Evolutionary conservation across 1,140 invertebrate species (phyloP).

Genomic region (Pollicipes pollicipes): DNA sequence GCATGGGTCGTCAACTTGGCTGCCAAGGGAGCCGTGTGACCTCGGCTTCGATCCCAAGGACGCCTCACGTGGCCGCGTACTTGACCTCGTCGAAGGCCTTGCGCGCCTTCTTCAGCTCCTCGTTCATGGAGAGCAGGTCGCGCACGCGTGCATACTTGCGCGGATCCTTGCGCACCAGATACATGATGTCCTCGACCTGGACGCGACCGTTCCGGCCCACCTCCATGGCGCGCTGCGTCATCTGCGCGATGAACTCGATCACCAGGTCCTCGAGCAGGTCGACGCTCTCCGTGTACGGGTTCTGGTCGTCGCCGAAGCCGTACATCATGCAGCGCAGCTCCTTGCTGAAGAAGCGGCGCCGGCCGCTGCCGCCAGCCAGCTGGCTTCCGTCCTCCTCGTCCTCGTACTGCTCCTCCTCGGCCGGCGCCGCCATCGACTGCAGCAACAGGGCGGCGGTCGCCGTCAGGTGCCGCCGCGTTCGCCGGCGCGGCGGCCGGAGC

Average conservation of each 20-base stretch:
- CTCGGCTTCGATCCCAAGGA: no score
- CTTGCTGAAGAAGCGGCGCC: slow-evolving; percentile 72
- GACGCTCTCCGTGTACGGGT: slow-evolving; percentile 96
- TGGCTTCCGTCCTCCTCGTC: background rate
- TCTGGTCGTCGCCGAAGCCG: slow-evolving; percentile 98
- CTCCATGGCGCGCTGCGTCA: slow-evolving; percentile 83
- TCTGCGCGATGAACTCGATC: slow-evolving; percentile 94
- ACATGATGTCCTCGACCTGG: slow-evolving; percentile 95
- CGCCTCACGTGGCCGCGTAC: slow-evolving; percentile 43
- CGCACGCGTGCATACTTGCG: slow-evolving; percentile 96
- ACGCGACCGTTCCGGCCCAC: slow-evolving; percentile 84
- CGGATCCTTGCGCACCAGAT: slow-evolving; percentile 89
- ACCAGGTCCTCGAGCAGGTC: slow-evolving; percentile 94
- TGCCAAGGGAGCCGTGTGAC: no score
- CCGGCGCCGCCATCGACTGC: no score
- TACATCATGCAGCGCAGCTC: slow-evolving; percentile 98
- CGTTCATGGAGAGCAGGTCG: slow-evolving; percentile 95
- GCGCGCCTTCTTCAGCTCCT: slow-evolving; percentile 93
- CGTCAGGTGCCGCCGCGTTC: no score
- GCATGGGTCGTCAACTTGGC: no score
- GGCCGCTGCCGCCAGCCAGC: slow-evolving; percentile 26
- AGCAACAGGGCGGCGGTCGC: no score
- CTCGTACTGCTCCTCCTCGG: background rate
- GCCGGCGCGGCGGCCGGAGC: no score
- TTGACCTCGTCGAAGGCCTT: slow-evolving; percentile 99